Evolutionary conservation across 2,113 vertebrate genomes (phyloP), one percentile per base, ranked within the genome.

Genomic region (Paracanthobrama guichenoti): DNA sequence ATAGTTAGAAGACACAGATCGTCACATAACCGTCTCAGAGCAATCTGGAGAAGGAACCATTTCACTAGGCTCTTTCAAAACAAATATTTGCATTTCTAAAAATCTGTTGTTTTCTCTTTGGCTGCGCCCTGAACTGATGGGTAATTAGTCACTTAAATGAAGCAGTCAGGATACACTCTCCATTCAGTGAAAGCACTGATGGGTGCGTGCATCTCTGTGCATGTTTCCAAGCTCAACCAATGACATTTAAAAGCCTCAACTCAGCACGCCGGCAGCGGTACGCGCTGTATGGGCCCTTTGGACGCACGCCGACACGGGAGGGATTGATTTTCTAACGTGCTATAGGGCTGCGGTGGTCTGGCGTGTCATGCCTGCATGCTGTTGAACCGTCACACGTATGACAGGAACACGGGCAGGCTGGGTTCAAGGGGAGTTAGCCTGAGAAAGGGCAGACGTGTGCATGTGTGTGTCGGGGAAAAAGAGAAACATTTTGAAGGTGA

Each of bases 141-240:
- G 78, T 72, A 87, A 90, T 87, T 88, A 88, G 81, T 88, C 81
- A 73, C 59, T 85, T 80, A 78, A 88, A 84, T 60, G 35, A 87
- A 84, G 83, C 80, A 82, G 55, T 48, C 26, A 82, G 79, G 69
- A 79, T 55, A 59, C 26, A 53, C 67, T 71, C 73, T 78, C 81
- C 71, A 59, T 81, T 85, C 85, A 77, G 82, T 66, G 74, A 55
- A 86, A 83, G 50, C 76, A 66, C 74, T 84, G 73, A 79, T 82
- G 81, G 39, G 18, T 55, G 66, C 31, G 53, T 84, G 79, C 50
- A 44, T 81, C 57, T 74, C 72, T 80, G 76, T 66, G 81, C 53
- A 60, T 75, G 46, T 2, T 78, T 78, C 50, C 26, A 7, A 71
- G 35, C 50, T 79, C 62, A 28, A 79, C 10, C 75, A 16, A 44